These are phyloP conservation scores for Sardina pilchardus DNA, from an alignment of 2,113 vertebrate genomes.

Conservation along the genomic window DNA sequence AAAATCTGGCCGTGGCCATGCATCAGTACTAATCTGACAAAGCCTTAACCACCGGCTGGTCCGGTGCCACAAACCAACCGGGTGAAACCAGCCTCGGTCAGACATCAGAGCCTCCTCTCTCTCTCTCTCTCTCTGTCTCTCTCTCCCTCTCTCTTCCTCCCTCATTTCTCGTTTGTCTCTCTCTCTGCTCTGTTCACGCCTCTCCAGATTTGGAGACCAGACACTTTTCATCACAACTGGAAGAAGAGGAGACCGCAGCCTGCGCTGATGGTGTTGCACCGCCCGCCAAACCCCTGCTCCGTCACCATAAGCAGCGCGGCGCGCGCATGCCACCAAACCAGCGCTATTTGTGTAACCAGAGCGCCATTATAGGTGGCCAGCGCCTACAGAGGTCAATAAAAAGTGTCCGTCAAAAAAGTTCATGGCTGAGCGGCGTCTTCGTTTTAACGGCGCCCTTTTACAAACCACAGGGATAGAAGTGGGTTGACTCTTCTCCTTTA, in stretches of 20 bases:
- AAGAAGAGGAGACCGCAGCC: neutral
- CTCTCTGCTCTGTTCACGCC: neutral
- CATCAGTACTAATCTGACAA: neutral
- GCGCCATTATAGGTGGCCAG: neutral
- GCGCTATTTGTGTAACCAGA: neutral
- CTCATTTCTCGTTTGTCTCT: neutral
- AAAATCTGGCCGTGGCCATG: neutral
- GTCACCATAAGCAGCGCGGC: neutral
- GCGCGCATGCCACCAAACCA: neutral
- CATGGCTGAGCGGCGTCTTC: neutral
- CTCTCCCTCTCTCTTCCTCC: neutral
- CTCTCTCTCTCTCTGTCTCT: neutral
- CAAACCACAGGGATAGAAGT: neutral
- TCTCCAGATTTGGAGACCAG: neutral
- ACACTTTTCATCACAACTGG: neutral
- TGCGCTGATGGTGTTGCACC: neutral
- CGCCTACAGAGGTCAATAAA: neutral
- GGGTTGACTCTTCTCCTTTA: neutral
- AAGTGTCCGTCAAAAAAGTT: neutral
- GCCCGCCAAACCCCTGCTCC: neutral
- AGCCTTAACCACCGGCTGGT: neutral
- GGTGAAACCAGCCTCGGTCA: neutral
- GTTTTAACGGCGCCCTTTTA: neutral
- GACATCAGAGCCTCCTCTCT: neutral
- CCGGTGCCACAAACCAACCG: neutral